These are phyloP conservation scores for Lithosia quadra DNA, from an alignment of 2,888 invertebrate species.

Conservation along the genomic window DNA sequence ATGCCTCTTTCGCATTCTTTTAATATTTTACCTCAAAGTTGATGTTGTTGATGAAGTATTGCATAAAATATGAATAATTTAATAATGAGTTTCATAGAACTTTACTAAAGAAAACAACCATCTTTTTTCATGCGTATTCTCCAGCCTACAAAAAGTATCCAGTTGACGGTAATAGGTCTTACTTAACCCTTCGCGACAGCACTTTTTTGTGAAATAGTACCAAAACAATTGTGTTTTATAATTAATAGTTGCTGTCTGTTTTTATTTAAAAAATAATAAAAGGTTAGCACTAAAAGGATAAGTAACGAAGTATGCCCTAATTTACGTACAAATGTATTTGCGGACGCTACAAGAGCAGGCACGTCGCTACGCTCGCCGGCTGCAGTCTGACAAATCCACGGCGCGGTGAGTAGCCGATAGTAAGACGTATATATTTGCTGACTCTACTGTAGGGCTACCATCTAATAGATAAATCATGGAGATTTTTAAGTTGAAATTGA, in stretches of 20 bases:
- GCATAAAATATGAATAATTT: background rate
- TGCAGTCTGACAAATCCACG: slow-evolving; percentile 81
- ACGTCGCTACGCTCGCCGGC: slow-evolving; percentile 60
- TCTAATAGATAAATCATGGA: background rate
- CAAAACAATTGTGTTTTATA: background rate
- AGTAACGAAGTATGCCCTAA: slow-evolving; percentile 24
- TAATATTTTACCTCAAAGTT: background rate
- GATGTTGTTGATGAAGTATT: background rate
- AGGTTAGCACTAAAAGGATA: background rate
- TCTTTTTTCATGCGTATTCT: no score
- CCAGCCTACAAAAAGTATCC: no score
- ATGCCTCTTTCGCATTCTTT: background rate
- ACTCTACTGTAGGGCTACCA: slow-evolving; percentile 56
- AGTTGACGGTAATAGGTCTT: no score
- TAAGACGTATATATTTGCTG: slow-evolving; percentile 83
- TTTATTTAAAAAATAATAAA: background rate
- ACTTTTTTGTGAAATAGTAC: no score
- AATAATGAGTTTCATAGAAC: background rate
- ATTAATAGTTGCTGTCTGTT: background rate
- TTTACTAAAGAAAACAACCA: no score
- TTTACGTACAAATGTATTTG: slow-evolving; percentile 45
- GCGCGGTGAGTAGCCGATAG: slow-evolving; percentile 77
- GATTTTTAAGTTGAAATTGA: background rate
- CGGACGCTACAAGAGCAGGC: slow-evolving; percentile 56
- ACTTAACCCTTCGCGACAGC: background rate